phyloP scores from a whole-genome alignment of 1,140 invertebrate genomes.

The Drosophila obscura region DNA sequence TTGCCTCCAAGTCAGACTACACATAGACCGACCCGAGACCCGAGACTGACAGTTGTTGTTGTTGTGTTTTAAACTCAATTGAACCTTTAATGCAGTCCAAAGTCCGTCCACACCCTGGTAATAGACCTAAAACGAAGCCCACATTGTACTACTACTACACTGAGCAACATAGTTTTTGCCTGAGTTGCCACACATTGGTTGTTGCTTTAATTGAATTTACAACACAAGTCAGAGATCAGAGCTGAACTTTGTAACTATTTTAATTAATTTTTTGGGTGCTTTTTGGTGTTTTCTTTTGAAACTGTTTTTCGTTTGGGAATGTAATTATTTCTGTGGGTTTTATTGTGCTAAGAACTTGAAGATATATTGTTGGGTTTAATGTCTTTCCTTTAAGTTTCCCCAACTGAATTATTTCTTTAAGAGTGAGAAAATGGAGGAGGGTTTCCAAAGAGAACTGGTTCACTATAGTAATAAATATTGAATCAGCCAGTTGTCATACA shows the following conservation, averaged over 20 bases:
- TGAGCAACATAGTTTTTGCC: not conserved
- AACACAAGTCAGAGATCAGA: too few relatives aligned
- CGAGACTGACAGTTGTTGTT: slow-evolving; percentile 18
- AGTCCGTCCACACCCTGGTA: slow-evolving; percentile 8
- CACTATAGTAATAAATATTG: too few relatives aligned
- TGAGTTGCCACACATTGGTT: not conserved
- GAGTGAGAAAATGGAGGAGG: not conserved
- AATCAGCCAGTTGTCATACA: too few relatives aligned
- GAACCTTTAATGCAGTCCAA: slow-evolving; percentile 29
- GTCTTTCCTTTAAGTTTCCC: too few relatives aligned
- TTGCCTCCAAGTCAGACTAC: not conserved
- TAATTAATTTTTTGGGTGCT: not conserved
- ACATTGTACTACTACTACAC: not conserved
- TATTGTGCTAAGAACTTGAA: too few relatives aligned
- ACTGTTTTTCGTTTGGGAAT: too few relatives aligned
- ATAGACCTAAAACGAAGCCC: not conserved
- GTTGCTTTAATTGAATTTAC: too few relatives aligned
- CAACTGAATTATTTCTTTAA: too few relatives aligned
- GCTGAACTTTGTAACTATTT: too few relatives aligned
- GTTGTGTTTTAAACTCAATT: slow-evolving; percentile 37
- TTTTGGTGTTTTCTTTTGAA: not conserved
- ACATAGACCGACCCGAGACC: slow-evolving; percentile 8
- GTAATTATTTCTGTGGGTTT: too few relatives aligned
- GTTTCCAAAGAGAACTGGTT: not conserved
- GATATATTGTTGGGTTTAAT: too few relatives aligned